These are phyloP conservation scores for Manis pentadactyla DNA, from an alignment of 2,797 vertebrate species.

Conservation along the genomic window DNA sequence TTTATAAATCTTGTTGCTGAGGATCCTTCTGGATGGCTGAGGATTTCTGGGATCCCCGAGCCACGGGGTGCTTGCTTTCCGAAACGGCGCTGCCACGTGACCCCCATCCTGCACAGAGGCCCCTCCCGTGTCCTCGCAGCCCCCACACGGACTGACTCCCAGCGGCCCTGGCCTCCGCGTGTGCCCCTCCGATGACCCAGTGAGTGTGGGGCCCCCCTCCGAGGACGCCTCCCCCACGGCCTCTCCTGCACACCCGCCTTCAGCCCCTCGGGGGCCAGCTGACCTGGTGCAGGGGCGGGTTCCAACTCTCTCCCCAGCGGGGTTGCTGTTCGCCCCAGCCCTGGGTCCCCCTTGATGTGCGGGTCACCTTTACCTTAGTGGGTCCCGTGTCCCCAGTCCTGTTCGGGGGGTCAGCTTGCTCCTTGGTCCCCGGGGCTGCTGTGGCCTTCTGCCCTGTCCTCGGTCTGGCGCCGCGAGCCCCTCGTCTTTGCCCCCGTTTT, in stretches of 20 bases:
- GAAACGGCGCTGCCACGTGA: neutral
- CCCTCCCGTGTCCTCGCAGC: fast-evolving
- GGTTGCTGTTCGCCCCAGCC: fast-evolving
- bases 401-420: neutral
- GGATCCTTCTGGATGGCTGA: fast-evolving
- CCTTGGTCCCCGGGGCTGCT: neutral
- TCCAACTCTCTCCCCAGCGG: fast-evolving
- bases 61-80: neutral
- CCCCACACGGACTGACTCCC: fast-evolving
- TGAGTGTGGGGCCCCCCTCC: too few relatives aligned
- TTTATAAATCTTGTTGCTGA: fast-evolving
- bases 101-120: fast-evolving
- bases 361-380: fast-evolving
- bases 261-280: too few relatives aligned
- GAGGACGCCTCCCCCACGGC: too few relatives aligned
- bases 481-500: neutral
- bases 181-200: too few relatives aligned
- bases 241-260: too few relatives aligned
- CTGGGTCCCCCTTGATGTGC: fast-evolving
- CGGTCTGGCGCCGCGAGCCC: fast-evolving
- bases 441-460: neutral
- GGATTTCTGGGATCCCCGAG: too few relatives aligned
- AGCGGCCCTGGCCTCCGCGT: too few relatives aligned
- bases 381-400: fast-evolving
- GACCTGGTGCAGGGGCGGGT: too few relatives aligned